These are phyloP conservation scores for Epistrophe eligans DNA, from an alignment of 2,888 invertebrate species.

Conservation along the genomic window DNA sequence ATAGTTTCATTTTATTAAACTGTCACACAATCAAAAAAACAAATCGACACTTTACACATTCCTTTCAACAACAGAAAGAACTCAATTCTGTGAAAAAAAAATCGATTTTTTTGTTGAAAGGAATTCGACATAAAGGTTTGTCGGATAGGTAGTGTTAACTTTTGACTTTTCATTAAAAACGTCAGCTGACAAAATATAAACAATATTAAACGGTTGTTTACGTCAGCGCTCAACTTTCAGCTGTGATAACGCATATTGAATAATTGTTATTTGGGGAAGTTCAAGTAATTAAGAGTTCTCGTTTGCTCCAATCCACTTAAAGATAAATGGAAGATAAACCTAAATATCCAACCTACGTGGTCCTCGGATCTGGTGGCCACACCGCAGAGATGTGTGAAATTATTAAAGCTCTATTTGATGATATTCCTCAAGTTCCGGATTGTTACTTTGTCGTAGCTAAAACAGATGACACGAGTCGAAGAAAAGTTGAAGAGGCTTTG, in stretches of 20 bases:
- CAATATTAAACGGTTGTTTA: conserved; percentile 9
- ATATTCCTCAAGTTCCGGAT: conserved; percentile 85
- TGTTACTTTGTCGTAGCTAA: conserved; percentile 90
- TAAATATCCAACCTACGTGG: conserved; percentile 79
- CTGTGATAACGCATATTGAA: neutral
- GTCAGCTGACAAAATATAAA: conserved; percentile 29
- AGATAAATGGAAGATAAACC: neutral
- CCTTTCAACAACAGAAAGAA: too few species aligned
- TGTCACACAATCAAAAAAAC: too few species aligned
- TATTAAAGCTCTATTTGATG: conserved; percentile 85
- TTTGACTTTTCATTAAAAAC: neutral
- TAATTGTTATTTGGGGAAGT: neutral
- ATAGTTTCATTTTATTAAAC: too few species aligned
- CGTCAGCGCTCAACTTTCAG: neutral
- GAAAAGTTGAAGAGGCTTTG: conserved; percentile 86
- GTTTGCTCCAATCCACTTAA: neutral
- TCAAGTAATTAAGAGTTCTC: neutral
- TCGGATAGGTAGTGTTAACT: neutral
- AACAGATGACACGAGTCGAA: conserved; percentile 90
- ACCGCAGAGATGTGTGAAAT: conserved; percentile 96
- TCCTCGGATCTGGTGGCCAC: conserved; percentile 86
- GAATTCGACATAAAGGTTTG: too few species aligned
- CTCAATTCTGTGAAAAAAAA: too few species aligned
- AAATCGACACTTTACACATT: too few species aligned
- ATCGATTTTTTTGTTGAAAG: too few species aligned